Evolutionary conservation across 1,140 invertebrate genomes (phyloP).

Genomic region (Scaptomyza montana): DNA sequence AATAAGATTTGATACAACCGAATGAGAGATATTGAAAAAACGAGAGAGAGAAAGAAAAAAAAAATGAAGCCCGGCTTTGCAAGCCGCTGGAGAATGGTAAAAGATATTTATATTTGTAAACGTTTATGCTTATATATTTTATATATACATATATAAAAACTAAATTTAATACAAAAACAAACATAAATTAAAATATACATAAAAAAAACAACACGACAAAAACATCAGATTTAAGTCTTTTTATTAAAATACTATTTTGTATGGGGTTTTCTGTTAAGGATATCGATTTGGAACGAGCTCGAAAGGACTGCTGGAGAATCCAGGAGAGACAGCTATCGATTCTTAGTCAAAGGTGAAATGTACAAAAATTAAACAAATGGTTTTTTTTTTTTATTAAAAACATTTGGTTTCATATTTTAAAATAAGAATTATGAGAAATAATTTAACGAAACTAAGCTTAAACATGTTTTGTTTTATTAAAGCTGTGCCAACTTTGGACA

Average conservation of each 20-base stretch:
- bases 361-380: too few species aligned
- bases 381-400: too few species aligned
- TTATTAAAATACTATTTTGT: background rate
- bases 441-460: too few species aligned
- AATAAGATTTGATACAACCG: conserved; percentile 28
- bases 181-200: conserved; percentile 44
- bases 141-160: conserved; percentile 65
- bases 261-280: too few species aligned
- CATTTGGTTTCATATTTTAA: too few species aligned
- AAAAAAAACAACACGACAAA: conserved; percentile 44
- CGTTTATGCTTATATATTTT: conserved; percentile 80
- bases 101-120: conserved; percentile 81
- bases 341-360: too few species aligned
- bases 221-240: background rate
- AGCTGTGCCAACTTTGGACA: background rate
- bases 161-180: conserved; percentile 63
- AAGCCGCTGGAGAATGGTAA: conserved; percentile 50
- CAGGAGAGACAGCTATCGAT: too few species aligned
- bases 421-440: too few species aligned
- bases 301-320: too few species aligned
- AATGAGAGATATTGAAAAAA: conserved; percentile 33
- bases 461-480: too few species aligned
- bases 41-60: conserved; percentile 31
- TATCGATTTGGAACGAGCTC: too few species aligned
- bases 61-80: background rate